These are phyloP conservation scores for Drosophila paramelanica DNA, from an alignment of 2,888 invertebrate genomes.

Conservation along the genomic window DNA sequence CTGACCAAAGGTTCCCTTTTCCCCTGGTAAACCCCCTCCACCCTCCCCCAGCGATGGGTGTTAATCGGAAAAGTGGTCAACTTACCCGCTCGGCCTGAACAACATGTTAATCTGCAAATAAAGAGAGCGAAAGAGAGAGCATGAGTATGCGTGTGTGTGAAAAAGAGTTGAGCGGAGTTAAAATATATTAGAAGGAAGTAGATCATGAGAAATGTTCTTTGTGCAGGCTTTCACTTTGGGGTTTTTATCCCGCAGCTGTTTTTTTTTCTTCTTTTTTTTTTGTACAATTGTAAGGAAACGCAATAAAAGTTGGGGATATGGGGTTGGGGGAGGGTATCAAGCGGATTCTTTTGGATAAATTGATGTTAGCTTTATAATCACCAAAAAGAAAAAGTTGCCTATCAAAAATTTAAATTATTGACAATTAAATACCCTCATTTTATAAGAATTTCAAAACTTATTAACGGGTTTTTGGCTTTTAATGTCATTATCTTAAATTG, in stretches of 20 bases:
- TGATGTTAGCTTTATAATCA: constrained; percentile 69
- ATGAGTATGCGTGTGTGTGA: neutral
- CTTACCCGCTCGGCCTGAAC: constrained; percentile 55
- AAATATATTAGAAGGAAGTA: constrained; percentile 4
- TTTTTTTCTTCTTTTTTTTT: neutral
- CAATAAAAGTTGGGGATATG: constrained; percentile 27
- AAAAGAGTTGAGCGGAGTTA: constrained; percentile 2
- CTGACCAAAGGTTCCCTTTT: constrained; percentile 12
- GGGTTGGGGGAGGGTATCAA: constrained; percentile 13
- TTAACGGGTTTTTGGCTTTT: no score
- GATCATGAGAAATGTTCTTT: constrained; percentile 29
- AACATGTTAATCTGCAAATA: constrained; percentile 69
- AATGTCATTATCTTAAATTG: no score
- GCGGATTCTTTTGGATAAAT: constrained; percentile 55
- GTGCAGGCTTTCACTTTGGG: neutral
- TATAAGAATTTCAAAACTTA: no score
- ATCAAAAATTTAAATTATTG: neutral
- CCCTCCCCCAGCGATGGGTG: constrained; percentile 2
- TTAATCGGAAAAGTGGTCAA: constrained; percentile 40
- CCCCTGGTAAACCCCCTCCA: no score
- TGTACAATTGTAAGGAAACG: constrained; percentile 12
- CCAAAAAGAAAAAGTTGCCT: constrained; percentile 37
- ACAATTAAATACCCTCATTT: constrained; percentile 5
- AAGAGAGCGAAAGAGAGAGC: constrained; percentile 8
- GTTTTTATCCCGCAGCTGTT: neutral